A percentile compares a stretch with the other conserved stretches of the same genome.
Conservation (phyloP, 2,797 vertebrate species). For the Apogon talboti region DNA sequence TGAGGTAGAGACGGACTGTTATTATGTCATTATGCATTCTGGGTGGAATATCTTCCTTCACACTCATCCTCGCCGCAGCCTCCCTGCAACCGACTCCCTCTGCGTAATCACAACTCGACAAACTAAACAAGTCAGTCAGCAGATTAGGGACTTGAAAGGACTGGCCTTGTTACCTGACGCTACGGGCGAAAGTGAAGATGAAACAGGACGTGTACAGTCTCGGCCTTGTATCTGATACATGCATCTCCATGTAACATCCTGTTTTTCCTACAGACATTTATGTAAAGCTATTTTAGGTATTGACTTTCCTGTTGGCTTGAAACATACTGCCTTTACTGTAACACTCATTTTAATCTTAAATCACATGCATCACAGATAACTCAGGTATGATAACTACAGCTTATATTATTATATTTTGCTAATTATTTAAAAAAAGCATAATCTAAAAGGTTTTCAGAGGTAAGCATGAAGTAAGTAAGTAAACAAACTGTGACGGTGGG, state of each 20-base stretch:
- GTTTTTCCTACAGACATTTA: background rate
- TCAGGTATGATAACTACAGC: no score
- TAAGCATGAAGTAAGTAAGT: background rate
- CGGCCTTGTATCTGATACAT: conserved; percentile 9
- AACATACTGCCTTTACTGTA: no score
- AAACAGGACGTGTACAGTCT: conserved; percentile 32
- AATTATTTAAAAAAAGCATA: no score
- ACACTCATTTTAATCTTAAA: no score
- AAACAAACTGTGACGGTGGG: conserved; percentile 5
- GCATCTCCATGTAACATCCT: conserved; percentile 9
- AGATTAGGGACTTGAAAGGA: conserved; percentile 54
- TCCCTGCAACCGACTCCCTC: conserved; percentile 29
- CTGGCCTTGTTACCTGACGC: conserved; percentile 40
- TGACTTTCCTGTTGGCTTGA: background rate
- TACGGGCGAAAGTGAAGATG: conserved; percentile 37
- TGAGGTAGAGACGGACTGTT: conserved; percentile 64
- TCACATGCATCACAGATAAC: no score
- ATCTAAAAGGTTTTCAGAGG: no score
- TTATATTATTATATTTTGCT: no score
- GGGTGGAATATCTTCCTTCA: conserved; percentile 56
- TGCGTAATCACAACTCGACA: conserved; percentile 55
- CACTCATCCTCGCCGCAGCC: conserved; percentile 35
- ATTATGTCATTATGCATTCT: conserved; percentile 70
- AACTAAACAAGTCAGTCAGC: conserved; percentile 56
- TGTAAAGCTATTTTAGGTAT: conserved; percentile 5